Base-by-base conservation (phyloP, 2,888 invertebrate genomes). In the Lamellibrachia satsuma region DNA sequence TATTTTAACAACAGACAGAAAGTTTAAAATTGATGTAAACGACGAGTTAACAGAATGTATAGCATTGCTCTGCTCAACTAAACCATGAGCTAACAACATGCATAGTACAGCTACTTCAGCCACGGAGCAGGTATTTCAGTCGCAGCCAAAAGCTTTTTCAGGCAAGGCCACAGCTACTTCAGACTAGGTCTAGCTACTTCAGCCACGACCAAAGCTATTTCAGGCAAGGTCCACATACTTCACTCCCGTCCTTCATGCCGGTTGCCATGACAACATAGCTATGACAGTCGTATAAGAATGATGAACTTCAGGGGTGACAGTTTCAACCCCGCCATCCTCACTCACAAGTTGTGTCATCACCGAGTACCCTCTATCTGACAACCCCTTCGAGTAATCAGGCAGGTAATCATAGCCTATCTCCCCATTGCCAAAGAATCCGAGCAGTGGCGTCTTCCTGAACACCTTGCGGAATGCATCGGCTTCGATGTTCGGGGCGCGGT, bases 351-450 rank as follows among this genome's bases (percentile, higher is more conserved):
- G 27, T 22, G 60, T 91, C 27, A 75, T 90, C 39, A 93, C 52
- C 2, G 27, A 22, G 90, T 52, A 52, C 0, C 22, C 90, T 11
- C 9, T 51, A 51, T 55, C 92, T 3, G 90, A 91, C 3, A 55
- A 22, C 3, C 52, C 57, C 8, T 90, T 90, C 4, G 93, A 92
- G 75, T 94, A 94, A 75, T 94, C 93, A 0, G 94, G 94, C 52
- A 94, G 90, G 75, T 93, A 93, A 8, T 94, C 92, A 60, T 75
- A 93, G 8, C 97, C 97, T n/a, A 97, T 95, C 94, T 97, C 97
- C 9, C 97, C 97, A 94, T 96, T 96, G 22, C 97, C 97, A 94
- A 97, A 97, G 93, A 97, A 95, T 2, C 97, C 97, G 92, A 97
- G 93, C n/a, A 97, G 93, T 0, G 97, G 97, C 3, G 96, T 96